Conservation (phyloP, 2,888 invertebrate species). For the Eristalis intricaria region DNA sequence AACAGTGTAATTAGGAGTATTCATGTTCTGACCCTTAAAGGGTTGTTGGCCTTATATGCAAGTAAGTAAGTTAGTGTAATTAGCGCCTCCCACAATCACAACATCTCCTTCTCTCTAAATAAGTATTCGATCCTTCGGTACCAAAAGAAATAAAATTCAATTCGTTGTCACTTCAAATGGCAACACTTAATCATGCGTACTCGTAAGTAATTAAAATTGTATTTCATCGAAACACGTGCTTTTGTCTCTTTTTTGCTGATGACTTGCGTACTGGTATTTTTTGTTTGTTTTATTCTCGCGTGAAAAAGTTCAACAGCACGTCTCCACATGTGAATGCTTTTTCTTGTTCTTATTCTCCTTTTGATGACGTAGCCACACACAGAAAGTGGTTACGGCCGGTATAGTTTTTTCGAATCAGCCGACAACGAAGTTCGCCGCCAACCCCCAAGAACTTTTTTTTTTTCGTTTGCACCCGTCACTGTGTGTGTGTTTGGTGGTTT, state of each 20-base stretch:
- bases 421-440: not conserved
- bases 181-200: not conserved
- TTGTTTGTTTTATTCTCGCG: not conserved
- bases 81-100: too few species aligned
- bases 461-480: not conserved
- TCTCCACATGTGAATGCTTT: not conserved
- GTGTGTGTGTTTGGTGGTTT: not conserved
- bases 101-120: too few species aligned
- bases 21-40: too few species aligned
- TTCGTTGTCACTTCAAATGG: not conserved
- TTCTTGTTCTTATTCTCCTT: not conserved
- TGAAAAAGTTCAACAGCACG: not conserved
- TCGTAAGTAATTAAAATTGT: not conserved
- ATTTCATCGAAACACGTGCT: not conserved
- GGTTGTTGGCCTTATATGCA: too few species aligned
- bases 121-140: too few species aligned
- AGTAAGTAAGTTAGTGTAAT: too few species aligned
- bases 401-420: not conserved
- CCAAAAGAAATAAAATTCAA: too few species aligned
- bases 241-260: not conserved
- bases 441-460: not conserved
- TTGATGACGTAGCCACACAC: not conserved
- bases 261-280: not conserved
- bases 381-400: not conserved
- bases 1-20: too few species aligned